Conservation (phyloP, 2,888 invertebrate genomes). For the Lymantria dispar region DNA sequence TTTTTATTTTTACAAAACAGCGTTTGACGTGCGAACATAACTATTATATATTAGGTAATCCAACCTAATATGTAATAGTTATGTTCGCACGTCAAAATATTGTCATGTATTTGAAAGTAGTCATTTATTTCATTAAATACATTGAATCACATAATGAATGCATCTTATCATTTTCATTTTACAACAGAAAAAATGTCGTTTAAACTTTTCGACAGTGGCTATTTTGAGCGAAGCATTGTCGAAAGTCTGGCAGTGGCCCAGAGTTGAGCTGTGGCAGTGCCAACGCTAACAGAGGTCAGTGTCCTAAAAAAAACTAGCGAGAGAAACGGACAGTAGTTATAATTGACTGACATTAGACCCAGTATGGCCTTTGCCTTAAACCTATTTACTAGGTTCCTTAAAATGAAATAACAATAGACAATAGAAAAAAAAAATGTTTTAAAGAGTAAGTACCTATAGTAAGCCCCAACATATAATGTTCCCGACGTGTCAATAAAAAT, state of each 20-base stretch:
- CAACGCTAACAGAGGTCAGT: conserved; percentile 76
- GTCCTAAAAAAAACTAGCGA: conserved; percentile 66
- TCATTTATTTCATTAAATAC: background rate
- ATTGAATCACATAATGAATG: background rate
- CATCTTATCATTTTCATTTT: conserved; percentile 33
- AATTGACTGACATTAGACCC: conserved; percentile 29
- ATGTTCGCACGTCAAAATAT: too few species aligned
- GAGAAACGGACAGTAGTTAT: conserved; percentile 49
- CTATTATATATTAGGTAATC: too few species aligned
- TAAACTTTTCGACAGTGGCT: conserved; percentile 58
- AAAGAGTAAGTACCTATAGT: too few species aligned
- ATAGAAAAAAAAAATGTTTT: too few species aligned
- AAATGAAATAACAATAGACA: too few species aligned
- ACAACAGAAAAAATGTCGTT: conserved; percentile 54
- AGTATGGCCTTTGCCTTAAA: background rate
- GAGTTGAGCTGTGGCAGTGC: conserved; percentile 65
- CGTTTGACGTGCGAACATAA: too few species aligned
- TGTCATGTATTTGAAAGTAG: too few species aligned
- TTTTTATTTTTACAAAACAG: too few species aligned
- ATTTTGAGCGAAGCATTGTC: conserved; percentile 74
- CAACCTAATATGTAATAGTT: too few species aligned
- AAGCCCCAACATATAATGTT: too few species aligned
- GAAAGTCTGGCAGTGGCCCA: conserved; percentile 73
- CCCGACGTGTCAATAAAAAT: too few species aligned
- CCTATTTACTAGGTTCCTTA: too few species aligned